phyloP scores from a whole-genome alignment of 1,140 invertebrate species.

The Charaxes varanes region DNA sequence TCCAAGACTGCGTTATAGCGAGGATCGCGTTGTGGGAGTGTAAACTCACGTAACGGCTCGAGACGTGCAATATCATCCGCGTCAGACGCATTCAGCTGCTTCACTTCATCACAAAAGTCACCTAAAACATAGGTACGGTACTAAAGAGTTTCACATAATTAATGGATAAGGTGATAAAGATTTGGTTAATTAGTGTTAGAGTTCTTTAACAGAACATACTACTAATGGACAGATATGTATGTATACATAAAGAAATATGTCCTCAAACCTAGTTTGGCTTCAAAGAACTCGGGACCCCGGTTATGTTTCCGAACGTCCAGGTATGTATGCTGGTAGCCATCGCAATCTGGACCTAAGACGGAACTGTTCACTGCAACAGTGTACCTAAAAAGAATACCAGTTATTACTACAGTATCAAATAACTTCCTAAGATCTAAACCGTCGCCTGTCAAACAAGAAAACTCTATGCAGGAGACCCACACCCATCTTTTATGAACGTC shows the following conservation, averaged over 20 bases:
- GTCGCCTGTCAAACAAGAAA: no score
- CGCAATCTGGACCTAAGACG: slow-evolving; percentile 33
- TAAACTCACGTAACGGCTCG: slow-evolving; percentile 45
- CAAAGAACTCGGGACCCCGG: background rate
- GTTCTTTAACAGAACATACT: no score
- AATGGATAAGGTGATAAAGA: no score
- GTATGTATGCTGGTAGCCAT: slow-evolving; percentile 44
- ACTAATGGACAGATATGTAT: background rate
- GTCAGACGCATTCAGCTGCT: slow-evolving; percentile 1
- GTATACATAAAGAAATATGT: background rate
- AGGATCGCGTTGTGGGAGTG: slow-evolving; percentile 25
- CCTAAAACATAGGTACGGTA: background rate
- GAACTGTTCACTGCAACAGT: slow-evolving; percentile 40
- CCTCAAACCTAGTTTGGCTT: slow-evolving; percentile 5
- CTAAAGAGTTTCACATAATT: no score
- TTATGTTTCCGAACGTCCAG: slow-evolving; percentile 4
- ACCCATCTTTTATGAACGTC: no score
- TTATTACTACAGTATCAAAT: background rate
- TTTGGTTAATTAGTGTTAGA: no score
- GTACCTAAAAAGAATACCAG: slow-evolving; percentile 27
- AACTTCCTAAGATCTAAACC: no score
- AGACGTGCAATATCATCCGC: slow-evolving; percentile 12
- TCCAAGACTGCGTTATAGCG: slow-evolving; percentile 26
- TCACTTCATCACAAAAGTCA: background rate
- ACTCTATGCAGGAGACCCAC: no score